These are phyloP conservation scores for Notodonta dromedarius DNA, from an alignment of 2,888 invertebrate genomes.

Conservation along the genomic window DNA sequence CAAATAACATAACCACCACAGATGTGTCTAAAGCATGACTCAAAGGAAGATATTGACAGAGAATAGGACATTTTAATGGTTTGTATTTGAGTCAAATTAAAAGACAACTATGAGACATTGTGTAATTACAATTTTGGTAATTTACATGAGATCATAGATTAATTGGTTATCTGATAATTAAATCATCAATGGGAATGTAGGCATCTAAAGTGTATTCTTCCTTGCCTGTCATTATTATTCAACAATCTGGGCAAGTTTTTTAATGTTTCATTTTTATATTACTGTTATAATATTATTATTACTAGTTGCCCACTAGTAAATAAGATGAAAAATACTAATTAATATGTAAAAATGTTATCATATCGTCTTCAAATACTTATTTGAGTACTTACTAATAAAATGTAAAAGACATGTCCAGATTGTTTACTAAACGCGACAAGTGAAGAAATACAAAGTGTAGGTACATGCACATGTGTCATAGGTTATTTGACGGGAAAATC, in stretches of 20 bases:
- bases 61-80: constrained; percentile 32
- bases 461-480: too few relatives aligned
- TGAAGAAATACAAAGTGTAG: too few relatives aligned
- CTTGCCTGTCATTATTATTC: too few relatives aligned
- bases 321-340: too few relatives aligned
- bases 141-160: constrained; percentile 72
- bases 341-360: too few relatives aligned
- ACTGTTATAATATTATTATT: neutral
- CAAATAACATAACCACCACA: neutral
- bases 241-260: neutral
- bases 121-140: constrained; percentile 65
- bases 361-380: too few relatives aligned
- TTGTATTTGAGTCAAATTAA: constrained; percentile 11
- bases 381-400: too few relatives aligned
- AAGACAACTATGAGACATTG: constrained; percentile 42
- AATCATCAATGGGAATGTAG: constrained; percentile 31
- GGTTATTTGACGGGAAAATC: too few relatives aligned
- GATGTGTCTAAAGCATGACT: neutral
- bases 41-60: constrained; percentile 30
- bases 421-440: too few relatives aligned
- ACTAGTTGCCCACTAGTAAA: too few relatives aligned
- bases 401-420: too few relatives aligned
- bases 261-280: neutral
- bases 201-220: constrained; percentile 14
- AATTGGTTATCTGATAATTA: constrained; percentile 32